Evolutionary conservation across 2,113 vertebrate species (phyloP), one percentile per base, ranked within the genome.

Genomic region (Xiphophorus couchianus): DNA sequence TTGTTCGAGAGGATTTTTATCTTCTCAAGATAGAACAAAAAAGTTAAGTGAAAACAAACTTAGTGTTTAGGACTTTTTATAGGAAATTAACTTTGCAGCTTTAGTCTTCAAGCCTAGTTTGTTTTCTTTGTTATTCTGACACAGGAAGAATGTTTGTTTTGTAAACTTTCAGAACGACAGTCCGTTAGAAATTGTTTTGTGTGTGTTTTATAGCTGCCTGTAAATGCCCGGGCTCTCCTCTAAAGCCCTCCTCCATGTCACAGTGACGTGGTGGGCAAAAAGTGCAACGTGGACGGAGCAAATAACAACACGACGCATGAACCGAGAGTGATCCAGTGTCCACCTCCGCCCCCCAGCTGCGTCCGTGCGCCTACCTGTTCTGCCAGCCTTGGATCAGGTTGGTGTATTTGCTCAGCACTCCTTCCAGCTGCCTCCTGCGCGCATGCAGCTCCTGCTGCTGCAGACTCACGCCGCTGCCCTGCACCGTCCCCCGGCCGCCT

Each of bases 361-460:
- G 25, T 51, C 25, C 60, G 2, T 25, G 58, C 28, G 11, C 69
- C 94, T 94, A 98, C 97, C 97, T 97, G 96, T 96, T 96, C 94
- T 99, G 97, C 97, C 97, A 99, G 88, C 97, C 97, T 88, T 99
- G 97, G 73, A 99, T 93, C 80, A 99, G 95, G 94, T 99, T 99
- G 86, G 97, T 99, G 94, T 99, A 99, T 94, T 98, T 99, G 94
- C 96, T 97, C 81, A 99, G 95, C 69, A 96, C 91, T 88, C 97
- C 97, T 85, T 98, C 97, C 91, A 97, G 93, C 90, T 94, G 92
- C 60, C 89, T 79, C 76, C 81, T 88, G 65, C 95, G 93, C 81
- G 91, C 84, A 58, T 58, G 51, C 19, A 58, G 51, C 80, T 35
- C 7, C 35, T 84, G 86, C 61, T 81, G 74, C 51, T 85, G 92